Base-by-base conservation (phyloP, 2,888 invertebrate genomes). In the Erebia aethiops region DNA sequence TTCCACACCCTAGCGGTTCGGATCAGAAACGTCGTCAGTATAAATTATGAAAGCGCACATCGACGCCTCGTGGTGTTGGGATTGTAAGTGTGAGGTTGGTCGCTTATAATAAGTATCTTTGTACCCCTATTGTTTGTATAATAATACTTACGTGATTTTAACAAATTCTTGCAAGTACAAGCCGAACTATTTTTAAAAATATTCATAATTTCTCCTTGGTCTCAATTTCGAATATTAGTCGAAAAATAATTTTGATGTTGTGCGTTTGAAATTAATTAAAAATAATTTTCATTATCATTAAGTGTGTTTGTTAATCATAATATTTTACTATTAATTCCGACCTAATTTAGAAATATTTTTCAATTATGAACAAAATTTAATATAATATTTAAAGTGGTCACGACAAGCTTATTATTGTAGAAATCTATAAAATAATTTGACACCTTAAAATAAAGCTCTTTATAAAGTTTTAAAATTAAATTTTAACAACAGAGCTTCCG, bases 81-180 rank as follows among this genome's bases (percentile, higher is more conserved):
- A 16, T 54, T 16, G 16, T 52, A 10, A 16, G 10, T 54, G 9
- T 10, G 51, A 16, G 18, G 16, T 10, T 16, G 2, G 16, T 54
- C 18, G 54, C 54, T 16, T 54, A 16, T 18, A 8, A 51, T 51
- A 54, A 54, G 16, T 54, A 18, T 54, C 18, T 54, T 54, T 54
- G 16, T 18, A 16, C 16, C 16, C 26, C 13, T 57, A 57, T 21
- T 64, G 56, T n/a, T 56, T 67, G 51, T 62, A 49, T 46, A 64
- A 18, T 35, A 54, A 52, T 54, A 64, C 52, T 62, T 21, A 49
- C 61, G 62, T 21, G 54, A 26, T 54, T 64, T 52, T 49, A 26
- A 46, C 18, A 57, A 66, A 10, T 43, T 56, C 56, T 56, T 66
- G 65, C 21, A 21, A 56, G 65, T 66, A 56, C 56, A 66, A 56